Percentiles rank a stretch among this genome's conserved stretches.
phyloP scores from a whole-genome alignment of 2,888 invertebrate genomes.

The Caenorhabditis sulstoni region DNA sequence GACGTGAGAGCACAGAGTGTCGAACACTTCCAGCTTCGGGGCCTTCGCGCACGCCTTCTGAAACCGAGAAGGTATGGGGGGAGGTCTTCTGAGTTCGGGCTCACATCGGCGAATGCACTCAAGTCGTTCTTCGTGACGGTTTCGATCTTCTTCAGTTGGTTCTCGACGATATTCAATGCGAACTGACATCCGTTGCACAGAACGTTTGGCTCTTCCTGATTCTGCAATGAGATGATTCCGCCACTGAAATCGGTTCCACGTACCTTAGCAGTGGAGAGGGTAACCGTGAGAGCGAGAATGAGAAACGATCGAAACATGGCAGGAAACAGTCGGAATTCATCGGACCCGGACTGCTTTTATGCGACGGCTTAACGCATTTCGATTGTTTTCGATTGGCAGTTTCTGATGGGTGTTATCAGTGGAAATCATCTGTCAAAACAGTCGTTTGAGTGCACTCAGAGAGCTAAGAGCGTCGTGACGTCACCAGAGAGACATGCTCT shows the following conservation, averaged over 20 bases:
- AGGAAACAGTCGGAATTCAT: neutral
- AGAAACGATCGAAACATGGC: neutral
- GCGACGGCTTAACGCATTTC: neutral
- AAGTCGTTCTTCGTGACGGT: slow-evolving; percentile 36
- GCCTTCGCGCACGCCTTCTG: slow-evolving; percentile 25
- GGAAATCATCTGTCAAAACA: neutral
- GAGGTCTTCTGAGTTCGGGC: neutral
- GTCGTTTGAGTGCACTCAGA: neutral
- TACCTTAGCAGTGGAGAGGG: neutral
- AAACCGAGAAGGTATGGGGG: too few relatives aligned
- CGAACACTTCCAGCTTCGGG: slow-evolving; percentile 40
- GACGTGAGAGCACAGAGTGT: slow-evolving; percentile 36
- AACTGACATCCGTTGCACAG: slow-evolving; percentile 40
- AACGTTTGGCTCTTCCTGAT: neutral
- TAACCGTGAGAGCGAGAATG: neutral
- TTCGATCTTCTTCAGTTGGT: slow-evolving; percentile 30
- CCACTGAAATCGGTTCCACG: too few relatives aligned
- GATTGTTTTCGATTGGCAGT: neutral
- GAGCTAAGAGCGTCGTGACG: too few relatives aligned
- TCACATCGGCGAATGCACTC: slow-evolving; percentile 27
- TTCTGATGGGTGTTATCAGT: neutral
- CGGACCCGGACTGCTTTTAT: neutral
- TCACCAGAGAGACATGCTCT: too few relatives aligned
- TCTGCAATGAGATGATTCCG: too few relatives aligned
- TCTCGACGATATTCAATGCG: slow-evolving; percentile 16